phyloP scores from a whole-genome alignment of 2,888 invertebrate species.

The Thalpophila matura region DNA sequence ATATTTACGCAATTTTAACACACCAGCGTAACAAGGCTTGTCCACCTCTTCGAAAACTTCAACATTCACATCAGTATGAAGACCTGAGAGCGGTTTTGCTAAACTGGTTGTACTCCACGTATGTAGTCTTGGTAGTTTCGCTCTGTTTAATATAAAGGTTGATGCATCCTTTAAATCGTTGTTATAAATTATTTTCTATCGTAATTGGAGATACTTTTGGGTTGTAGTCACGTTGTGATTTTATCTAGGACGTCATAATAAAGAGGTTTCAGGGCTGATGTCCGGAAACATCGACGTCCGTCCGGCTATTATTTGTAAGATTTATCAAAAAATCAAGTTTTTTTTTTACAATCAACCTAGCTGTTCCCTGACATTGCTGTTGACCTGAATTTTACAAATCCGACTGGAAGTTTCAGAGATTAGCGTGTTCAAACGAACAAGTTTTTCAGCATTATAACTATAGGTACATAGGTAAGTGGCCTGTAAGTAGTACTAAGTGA shows the following conservation, averaged over 20 bases:
- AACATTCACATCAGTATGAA: not conserved
- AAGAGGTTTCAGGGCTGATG: conserved; percentile 36
- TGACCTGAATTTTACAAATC: too few relatives aligned
- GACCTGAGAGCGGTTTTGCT: conserved; percentile 53
- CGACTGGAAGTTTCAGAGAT: too few relatives aligned
- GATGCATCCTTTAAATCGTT: conserved; percentile 74
- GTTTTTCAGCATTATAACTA: too few relatives aligned
- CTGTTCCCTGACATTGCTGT: too few relatives aligned
- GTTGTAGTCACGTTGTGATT: conserved; percentile 36
- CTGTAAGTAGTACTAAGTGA: too few relatives aligned
- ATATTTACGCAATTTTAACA: conserved; percentile 72
- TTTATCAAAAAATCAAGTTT: not conserved
- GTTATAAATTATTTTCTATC: conserved; percentile 59
- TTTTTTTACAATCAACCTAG: too few relatives aligned
- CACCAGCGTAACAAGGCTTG: conserved; percentile 62
- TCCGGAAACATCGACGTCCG: conserved; percentile 15
- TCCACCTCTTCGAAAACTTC: conserved; percentile 30
- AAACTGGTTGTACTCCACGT: conserved; percentile 50
- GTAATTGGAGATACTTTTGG: conserved; percentile 57
- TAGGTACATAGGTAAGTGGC: too few relatives aligned
- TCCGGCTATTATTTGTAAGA: not conserved
- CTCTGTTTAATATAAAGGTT: conserved; percentile 78
- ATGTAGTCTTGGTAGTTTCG: conserved; percentile 64
- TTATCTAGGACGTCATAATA: conserved; percentile 46
- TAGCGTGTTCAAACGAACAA: too few relatives aligned